A percentile compares a stretch with the other conserved stretches of the same genome.
phyloP scores from a whole-genome alignment of 2,888 invertebrate genomes.

The Thereva nobilitata region DNA sequence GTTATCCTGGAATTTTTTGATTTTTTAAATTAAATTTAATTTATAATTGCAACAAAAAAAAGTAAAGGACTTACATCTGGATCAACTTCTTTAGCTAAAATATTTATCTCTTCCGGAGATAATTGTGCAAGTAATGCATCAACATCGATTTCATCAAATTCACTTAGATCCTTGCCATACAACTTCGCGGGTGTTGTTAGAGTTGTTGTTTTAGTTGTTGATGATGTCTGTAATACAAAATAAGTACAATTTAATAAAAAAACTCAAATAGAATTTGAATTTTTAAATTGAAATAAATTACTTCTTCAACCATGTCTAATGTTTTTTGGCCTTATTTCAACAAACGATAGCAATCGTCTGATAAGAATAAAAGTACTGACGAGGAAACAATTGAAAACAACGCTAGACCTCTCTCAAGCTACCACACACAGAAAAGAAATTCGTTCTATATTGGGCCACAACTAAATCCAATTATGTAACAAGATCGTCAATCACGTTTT shows the following conservation, averaged over 20 bases:
- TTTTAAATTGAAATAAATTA: too few relatives aligned
- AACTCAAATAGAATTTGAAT: background rate
- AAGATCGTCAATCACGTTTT: constrained; percentile 13
- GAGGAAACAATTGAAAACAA: too few relatives aligned
- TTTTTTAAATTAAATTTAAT: background rate
- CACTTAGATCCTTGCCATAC: constrained; percentile 86
- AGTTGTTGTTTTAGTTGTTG: constrained; percentile 84
- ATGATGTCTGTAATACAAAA: constrained; percentile 73
- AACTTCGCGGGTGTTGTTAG: constrained; percentile 89
- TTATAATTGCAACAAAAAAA: constrained; percentile 27
- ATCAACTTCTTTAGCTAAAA: constrained; percentile 98
- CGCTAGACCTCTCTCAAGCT: too few relatives aligned
- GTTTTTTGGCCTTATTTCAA: too few relatives aligned
- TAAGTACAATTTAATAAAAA: background rate
- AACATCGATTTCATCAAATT: constrained; percentile 94
- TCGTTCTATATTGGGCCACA: background rate
- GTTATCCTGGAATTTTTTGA: constrained; percentile 75
- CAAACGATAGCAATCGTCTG: too few relatives aligned
- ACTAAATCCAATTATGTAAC: constrained; percentile 19
- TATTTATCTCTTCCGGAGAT: constrained; percentile 93
- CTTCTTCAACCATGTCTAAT: too few relatives aligned
- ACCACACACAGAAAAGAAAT: too few relatives aligned
- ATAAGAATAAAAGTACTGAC: too few relatives aligned
- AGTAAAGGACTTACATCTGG: constrained; percentile 86
- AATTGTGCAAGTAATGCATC: constrained; percentile 92